A percentile compares a stretch with the other conserved stretches of the same genome.
phyloP scores from a whole-genome alignment of 2,113 vertebrate species.

The Eolophus roseicapilla region DNA sequence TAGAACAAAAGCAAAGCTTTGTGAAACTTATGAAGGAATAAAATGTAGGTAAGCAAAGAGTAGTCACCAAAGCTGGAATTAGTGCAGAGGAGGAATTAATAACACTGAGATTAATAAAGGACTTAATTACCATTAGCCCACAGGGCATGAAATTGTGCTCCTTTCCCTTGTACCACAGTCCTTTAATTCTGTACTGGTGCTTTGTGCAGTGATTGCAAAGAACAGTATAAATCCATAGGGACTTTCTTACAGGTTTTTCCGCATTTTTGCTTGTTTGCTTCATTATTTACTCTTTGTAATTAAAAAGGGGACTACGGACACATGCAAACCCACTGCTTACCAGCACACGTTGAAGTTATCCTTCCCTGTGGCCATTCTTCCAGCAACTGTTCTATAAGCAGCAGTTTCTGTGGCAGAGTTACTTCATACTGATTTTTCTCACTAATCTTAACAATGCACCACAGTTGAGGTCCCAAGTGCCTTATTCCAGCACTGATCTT shows the following conservation, averaged over 20 bases:
- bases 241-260: not conserved
- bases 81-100: not conserved
- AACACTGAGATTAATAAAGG: not conserved
- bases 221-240: not conserved
- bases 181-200: not conserved
- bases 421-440: not conserved
- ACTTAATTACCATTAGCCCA: not conserved
- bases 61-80: not conserved
- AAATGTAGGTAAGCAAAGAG: not conserved
- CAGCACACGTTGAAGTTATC: too few relatives aligned
- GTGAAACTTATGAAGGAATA: not conserved
- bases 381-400: not conserved
- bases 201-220: not conserved
- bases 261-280: not conserved
- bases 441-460: not conserved
- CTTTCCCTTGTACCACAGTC: accelerated
- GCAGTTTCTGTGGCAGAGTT: not conserved
- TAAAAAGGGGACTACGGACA: not conserved
- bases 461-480: not conserved
- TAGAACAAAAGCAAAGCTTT: not conserved
- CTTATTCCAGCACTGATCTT: not conserved
- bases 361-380: not conserved
- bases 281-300: not conserved
- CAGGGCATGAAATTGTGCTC: not conserved
- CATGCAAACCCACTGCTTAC: not conserved